Evolutionary conservation across 2,113 vertebrate genomes (phyloP).

Genomic region (Nothocercus nigrocapillus): DNA sequence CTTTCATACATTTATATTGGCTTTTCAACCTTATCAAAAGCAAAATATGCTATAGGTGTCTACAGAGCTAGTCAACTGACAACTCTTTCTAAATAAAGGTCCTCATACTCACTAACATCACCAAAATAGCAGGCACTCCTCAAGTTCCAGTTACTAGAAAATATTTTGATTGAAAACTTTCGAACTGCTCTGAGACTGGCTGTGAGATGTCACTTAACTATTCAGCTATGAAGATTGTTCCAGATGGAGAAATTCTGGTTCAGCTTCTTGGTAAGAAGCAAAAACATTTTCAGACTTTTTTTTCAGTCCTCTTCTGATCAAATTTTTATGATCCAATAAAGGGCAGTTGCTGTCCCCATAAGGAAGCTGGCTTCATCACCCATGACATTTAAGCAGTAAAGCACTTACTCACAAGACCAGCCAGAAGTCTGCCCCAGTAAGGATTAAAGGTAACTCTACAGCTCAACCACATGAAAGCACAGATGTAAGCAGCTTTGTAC

Average conservation of each 20-base stretch:
- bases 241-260: conserved; percentile 4
- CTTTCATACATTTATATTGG: neutral
- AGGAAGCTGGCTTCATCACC: conserved; percentile 1
- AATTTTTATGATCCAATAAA: conserved; percentile 4
- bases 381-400: conserved; percentile 12
- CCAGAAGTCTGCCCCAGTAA: conserved; percentile 12
- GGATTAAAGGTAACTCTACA: conserved; percentile 21
- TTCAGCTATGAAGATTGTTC: neutral
- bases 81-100: conserved; percentile 5
- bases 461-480: neutral
- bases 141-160: conserved; percentile 14
- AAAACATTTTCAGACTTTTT: neutral
- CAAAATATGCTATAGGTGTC: neutral
- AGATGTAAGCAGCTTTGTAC: neutral
- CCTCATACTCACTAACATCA: neutral
- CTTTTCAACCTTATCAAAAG: neutral
- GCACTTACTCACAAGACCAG: conserved; percentile 23
- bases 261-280: neutral
- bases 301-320: neutral
- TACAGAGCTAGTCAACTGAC: neutral
- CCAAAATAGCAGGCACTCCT: neutral
- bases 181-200: neutral
- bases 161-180: neutral
- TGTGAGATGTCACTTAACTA: neutral
- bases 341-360: neutral